Evolutionary conservation across 2,797 vertebrate species (phyloP).

Genomic region (Acanthiza pusilla): DNA sequence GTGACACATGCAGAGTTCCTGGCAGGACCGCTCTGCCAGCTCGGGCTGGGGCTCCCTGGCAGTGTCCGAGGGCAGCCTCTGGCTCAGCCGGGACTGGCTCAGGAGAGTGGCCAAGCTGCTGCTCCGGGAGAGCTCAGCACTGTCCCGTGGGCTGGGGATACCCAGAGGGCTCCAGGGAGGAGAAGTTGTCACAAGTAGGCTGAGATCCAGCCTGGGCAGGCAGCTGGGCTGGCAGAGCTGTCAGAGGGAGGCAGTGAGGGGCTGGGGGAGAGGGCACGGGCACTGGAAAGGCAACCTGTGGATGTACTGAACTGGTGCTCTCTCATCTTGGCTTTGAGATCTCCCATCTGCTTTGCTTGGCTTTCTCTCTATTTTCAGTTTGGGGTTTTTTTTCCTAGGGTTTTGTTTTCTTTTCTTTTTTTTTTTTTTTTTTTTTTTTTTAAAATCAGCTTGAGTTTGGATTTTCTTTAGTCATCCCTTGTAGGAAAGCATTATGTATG

Average conservation of each 20-base stretch:
- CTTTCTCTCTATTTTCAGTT: not conserved
- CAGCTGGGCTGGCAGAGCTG: not conserved
- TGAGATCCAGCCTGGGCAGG: not conserved
- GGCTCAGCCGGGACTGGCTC: not conserved
- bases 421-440: not conserved
- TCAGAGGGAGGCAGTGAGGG: not conserved
- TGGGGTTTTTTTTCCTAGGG: too few relatives aligned
- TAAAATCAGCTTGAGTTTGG: not conserved
- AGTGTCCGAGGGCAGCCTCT: not conserved
- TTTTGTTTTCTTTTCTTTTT: not conserved
- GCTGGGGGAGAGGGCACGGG: not conserved
- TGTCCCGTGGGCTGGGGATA: not conserved
- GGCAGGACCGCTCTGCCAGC: not conserved
- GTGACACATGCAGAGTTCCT: not conserved
- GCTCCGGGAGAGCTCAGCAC: not conserved
- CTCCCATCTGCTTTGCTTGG: not conserved
- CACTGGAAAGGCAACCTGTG: not conserved
- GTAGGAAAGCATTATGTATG: not conserved
- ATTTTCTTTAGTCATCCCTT: not conserved
- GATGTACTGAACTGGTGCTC: not conserved
- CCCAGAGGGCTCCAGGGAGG: not conserved
- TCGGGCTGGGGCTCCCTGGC: not conserved
- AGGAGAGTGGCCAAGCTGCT: not conserved
- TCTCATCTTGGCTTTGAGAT: not conserved
- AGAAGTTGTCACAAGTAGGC: not conserved